A percentile compares a stretch with the other conserved stretches of the same genome.
These are phyloP conservation scores for Hafferia zeledoni DNA, from an alignment of 2,797 vertebrate species.

Conservation along the genomic window DNA sequence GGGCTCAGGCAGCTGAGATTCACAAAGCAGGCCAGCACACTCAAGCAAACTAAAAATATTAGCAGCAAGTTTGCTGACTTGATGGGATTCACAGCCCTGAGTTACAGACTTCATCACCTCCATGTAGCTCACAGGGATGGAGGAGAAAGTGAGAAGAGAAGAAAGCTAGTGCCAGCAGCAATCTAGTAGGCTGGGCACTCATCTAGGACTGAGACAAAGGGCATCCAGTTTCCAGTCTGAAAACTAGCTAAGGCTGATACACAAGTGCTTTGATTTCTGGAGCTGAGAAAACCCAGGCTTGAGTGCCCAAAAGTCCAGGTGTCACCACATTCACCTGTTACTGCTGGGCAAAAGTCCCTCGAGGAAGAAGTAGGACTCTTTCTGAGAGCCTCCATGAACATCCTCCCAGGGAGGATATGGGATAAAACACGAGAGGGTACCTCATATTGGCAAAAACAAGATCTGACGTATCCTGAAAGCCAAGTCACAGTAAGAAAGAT, in stretches of 20 bases:
- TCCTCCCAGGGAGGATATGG: neutral
- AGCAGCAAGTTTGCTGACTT: neutral
- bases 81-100: neutral
- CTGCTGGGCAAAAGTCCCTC: neutral
- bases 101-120: neutral
- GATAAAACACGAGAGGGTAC: neutral
- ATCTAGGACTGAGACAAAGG: neutral
- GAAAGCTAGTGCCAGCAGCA: neutral
- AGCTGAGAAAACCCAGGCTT: neutral
- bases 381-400: neutral
- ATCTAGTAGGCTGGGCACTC: fast-evolving
- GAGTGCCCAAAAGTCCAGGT: neutral
- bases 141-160: neutral
- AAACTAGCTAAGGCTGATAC: neutral
- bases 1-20: neutral
- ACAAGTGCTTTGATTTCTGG: neutral
- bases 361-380: neutral
- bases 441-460: neutral
- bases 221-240: neutral
- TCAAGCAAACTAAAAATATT: neutral
- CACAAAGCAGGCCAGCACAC: neutral
- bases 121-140: neutral
- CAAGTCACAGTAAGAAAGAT: neutral
- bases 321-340: neutral
- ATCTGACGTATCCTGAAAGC: neutral